Base-by-base conservation (phyloP, 2,113 vertebrate species). In the Egretta garzetta region DNA sequence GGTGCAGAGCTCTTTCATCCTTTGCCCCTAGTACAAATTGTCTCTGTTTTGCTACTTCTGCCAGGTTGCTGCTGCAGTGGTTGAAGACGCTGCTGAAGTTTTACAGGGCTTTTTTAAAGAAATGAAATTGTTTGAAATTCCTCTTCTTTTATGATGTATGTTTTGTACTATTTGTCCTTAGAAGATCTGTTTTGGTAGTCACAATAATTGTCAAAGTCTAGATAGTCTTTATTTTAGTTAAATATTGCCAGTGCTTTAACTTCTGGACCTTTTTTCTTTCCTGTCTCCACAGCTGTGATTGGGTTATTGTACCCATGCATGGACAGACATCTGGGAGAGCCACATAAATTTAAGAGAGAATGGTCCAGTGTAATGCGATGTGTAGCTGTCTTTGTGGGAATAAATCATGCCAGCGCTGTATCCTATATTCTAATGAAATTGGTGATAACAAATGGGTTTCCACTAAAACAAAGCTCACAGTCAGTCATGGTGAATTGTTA, bases 351-450 rank as follows among this genome's bases (percentile, higher is more conserved):
- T 97, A 99, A 99, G 97, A 98, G 99, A 90, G 99, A 99, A 95
- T 99, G 99, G 99, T 99, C 99, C 93, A 99, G 99, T 88, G 99
- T 99, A 79, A 99, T 99, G 99, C 99, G 99, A 96, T 99, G 99
- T 27, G 99, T 99, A 80, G 99, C 99, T 7, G 99, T 99, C 95
- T 99, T 99, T 96, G 99, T 99, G 96, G 99, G 99, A 88, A 99
- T 99, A 97, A 99, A 99, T 98, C 99, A 99, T 32, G 99, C 99
- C 95, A 99, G 99, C 9, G 99, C 99, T 97, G 99, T 99, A 99
- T 99, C 99, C 99, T 97, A 0, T 67, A 11, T 70, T 45, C 30
- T 86, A 7, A 53, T 88, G 60, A 96, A 92, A 75, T 76, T 80
- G 33, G 4, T 7, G 50, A 18, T 86, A 92, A 91, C 56, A 93